Evolutionary conservation across 2,797 vertebrate genomes (phyloP).

Genomic region (Kryptolebias ocellatus): DNA sequence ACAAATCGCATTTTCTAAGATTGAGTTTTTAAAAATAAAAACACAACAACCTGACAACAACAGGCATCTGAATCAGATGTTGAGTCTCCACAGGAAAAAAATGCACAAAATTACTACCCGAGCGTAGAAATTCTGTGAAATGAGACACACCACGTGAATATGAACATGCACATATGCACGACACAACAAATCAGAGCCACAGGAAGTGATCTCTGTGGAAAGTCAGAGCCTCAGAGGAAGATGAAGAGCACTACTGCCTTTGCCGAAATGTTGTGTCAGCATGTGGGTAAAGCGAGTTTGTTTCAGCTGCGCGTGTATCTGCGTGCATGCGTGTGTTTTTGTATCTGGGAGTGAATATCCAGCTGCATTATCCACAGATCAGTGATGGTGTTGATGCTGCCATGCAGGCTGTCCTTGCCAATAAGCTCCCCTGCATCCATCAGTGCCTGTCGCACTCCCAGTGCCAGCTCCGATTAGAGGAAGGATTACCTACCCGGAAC

Average conservation of each 20-base stretch:
- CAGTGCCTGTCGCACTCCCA: constrained; percentile 31
- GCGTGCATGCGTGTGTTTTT: constrained; percentile 18
- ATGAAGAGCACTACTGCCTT: constrained; percentile 32
- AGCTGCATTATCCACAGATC: constrained; percentile 62
- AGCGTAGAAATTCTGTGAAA: constrained; percentile 3
- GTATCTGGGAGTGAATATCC: constrained; percentile 38
- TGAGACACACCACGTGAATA: neutral
- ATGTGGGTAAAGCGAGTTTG: constrained; percentile 16
- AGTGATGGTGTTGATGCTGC: constrained; percentile 59
- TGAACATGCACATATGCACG: constrained; percentile 4
- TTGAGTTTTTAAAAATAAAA: constrained; percentile 17
- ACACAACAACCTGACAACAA: constrained; percentile 3
- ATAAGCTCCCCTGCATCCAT: constrained; percentile 54
- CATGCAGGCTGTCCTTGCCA: constrained; percentile 59
- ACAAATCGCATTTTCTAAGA: constrained; percentile 17
- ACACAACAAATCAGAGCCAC: constrained; percentile 3
- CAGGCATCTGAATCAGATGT: constrained; percentile 1
- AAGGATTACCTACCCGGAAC: constrained; percentile 59
- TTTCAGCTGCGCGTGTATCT: constrained; percentile 34
- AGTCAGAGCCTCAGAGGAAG: constrained; percentile 34
- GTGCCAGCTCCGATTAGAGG: constrained; percentile 46
- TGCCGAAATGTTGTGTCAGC: constrained; percentile 57
- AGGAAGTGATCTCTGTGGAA: constrained; percentile 34
- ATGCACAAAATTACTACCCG: neutral
- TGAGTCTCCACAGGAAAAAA: neutral